These are phyloP conservation scores for Hymenopus coronatus DNA, from an alignment of 2,888 invertebrate genomes.

Conservation along the genomic window DNA sequence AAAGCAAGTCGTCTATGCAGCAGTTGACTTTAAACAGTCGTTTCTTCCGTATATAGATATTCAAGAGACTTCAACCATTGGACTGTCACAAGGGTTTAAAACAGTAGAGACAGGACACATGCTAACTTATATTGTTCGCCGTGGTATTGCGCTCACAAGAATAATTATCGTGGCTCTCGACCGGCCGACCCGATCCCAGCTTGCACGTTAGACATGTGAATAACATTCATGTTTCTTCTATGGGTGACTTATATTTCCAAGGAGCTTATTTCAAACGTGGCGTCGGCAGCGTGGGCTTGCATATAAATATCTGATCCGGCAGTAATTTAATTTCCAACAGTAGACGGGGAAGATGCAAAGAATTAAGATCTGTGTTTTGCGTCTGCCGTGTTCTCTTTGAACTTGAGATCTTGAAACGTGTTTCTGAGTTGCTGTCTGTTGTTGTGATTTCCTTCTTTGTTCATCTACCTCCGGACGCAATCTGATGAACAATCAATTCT, in stretches of 20 bases:
- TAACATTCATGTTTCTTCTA: neutral
- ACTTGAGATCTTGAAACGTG: neutral
- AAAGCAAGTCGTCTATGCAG: neutral
- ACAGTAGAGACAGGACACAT: neutral
- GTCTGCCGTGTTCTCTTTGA: neutral
- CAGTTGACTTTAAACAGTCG: neutral
- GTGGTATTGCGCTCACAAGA: conserved; percentile 1
- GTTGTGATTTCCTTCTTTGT: neutral
- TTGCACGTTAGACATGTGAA: neutral
- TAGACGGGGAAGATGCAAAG: neutral
- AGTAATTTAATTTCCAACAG: neutral
- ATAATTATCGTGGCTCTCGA: neutral
- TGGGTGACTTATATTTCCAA: neutral
- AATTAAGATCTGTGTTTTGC: neutral
- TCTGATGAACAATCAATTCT: neutral
- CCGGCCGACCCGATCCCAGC: neutral
- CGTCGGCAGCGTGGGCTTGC: neutral
- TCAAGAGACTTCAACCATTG: neutral
- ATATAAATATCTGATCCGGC: neutral
- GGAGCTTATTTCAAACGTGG: neutral
- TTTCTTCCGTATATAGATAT: conserved; percentile 1
- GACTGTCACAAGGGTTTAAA: neutral
- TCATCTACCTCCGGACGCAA: neutral
- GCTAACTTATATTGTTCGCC: neutral
- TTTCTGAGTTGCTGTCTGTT: neutral